Evolutionary conservation across 2,797 vertebrate genomes (phyloP).

Genomic region (Mormyrops attenuatus): DNA sequence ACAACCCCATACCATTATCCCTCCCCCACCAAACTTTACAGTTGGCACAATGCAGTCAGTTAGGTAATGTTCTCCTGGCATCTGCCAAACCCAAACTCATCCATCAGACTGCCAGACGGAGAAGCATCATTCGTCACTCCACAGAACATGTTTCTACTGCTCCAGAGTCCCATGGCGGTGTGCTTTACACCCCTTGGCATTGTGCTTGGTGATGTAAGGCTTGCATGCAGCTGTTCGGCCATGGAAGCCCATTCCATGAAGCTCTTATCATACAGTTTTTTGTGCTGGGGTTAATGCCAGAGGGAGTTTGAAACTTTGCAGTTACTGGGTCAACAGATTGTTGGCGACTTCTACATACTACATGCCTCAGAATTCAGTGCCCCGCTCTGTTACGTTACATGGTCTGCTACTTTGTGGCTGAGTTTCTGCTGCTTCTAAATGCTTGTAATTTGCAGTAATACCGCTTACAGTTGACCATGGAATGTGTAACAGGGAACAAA

Average conservation of each 20-base stretch:
- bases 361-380: not conserved
- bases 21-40: not conserved
- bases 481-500: not conserved
- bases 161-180: too few species aligned
- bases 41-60: not conserved
- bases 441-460: not conserved
- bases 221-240: not conserved
- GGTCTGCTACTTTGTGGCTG: not conserved
- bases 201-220: not conserved
- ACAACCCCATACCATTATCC: not conserved
- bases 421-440: not conserved
- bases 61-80: not conserved
- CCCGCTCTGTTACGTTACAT: not conserved
- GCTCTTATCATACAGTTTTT: not conserved
- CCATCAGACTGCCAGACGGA: not conserved
- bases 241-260: not conserved
- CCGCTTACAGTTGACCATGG: not conserved
- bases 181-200: not conserved
- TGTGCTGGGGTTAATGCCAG: not conserved
- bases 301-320: not conserved
- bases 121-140: not conserved
- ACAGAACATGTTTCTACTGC: not conserved
- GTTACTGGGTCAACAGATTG: not conserved
- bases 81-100: not conserved
- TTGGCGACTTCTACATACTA: not conserved